Base-by-base conservation (phyloP, 2,888 invertebrate species). In the Leucophora obtusa region DNA sequence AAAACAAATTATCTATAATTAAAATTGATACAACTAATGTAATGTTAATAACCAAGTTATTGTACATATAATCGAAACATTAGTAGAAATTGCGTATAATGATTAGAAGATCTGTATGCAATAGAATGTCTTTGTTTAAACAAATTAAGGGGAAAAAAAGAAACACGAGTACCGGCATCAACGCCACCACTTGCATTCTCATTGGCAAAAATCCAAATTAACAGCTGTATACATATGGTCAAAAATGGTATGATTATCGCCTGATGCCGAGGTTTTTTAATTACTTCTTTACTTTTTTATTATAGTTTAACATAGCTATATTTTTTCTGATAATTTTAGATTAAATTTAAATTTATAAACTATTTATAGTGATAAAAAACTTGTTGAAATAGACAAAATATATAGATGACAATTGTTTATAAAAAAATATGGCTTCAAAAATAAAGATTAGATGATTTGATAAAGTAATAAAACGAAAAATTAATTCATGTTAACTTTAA, bases 161-260 rank as follows among this genome's bases (percentile, higher is more conserved):
- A 5, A n/a, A 47, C n/a, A 47, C 43, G 24, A 18, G 10, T 15
- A 15, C 21, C 60, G 62, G 21, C 18, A n/a, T 14, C 38, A 24
- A 21, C 50, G 33, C 65, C 65, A 54, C 11, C 50, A 38, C 51
- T 66, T 53, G 56, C 63, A 2, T 43, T 8, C n/a, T 24, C 9
- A 18, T 60, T 75, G 69, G 62, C 56, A 17, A 50, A 62, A 75
- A 56, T 56, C 62, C 75, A 75, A 54, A 17, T n/a, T 72, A 28
- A 21, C n/a, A 9, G 38, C 1, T 7, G 7, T 28, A 21, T n/a
- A 1, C 15, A 65, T 66, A 56, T 56, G 50, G 21, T 54, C 50
- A 70, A 47, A 76, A 63, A 51, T 63, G 33, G 62, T 58, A 50
- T 38, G 71, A 53, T 71, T 60, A 72, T 72, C 80, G 72, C 63